These are phyloP conservation scores for Opisthocomus hoazin DNA, from an alignment of 2,113 vertebrate genomes.

Conservation along the genomic window DNA sequence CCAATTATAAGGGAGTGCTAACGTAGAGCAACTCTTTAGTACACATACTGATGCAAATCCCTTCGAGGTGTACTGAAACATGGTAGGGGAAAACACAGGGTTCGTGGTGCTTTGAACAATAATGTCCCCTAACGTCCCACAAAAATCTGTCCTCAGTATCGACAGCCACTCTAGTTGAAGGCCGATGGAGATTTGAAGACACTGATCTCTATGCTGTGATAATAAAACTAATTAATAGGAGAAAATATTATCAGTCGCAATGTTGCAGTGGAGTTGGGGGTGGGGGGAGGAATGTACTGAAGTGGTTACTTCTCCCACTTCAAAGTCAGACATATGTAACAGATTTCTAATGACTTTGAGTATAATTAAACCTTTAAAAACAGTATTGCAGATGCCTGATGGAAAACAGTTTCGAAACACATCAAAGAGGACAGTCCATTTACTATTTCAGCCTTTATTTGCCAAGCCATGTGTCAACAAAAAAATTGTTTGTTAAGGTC, in stretches of 20 bases:
- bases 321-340: background rate
- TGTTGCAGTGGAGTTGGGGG: background rate
- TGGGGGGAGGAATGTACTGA: background rate
- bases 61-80: background rate
- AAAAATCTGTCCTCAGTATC: background rate
- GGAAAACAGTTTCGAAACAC: background rate
- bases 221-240: background rate
- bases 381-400: slow-evolving; percentile 1
- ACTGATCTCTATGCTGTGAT: background rate
- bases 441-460: slow-evolving; percentile 27
- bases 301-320: background rate
- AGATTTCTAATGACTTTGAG: background rate
- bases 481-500: background rate
- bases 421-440: background rate
- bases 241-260: background rate
- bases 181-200: background rate
- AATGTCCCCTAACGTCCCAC: background rate
- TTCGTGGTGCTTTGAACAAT: background rate
- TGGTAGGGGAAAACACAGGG: background rate
- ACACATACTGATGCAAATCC: background rate
- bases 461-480: slow-evolving; percentile 10
- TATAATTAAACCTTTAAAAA: background rate
- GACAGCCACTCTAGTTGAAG: background rate
- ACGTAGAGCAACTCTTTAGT: background rate
- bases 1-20: background rate